Evolutionary conservation across 2,888 invertebrate species (phyloP), one percentile per base, ranked within the genome.

Genomic region (Lasioglossum vierecki): DNA sequence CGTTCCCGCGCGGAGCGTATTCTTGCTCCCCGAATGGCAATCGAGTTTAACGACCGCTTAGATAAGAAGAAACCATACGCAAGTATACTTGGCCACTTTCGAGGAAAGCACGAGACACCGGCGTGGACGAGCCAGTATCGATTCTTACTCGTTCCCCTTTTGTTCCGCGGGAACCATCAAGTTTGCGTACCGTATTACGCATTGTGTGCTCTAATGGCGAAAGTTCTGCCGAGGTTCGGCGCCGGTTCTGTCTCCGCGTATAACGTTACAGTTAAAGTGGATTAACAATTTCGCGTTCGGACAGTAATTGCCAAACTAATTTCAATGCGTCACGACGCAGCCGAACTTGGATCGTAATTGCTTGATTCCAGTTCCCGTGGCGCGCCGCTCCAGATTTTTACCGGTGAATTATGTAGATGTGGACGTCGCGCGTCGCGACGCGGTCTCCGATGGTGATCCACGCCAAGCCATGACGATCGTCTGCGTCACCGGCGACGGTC

Each of bases 11-110:
- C 63, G 18, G 15, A 63, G 18, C 63, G 39, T 46, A 68, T 49
- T 57, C 63, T 68, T 39, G 82, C 73, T 84, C 78, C 80, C 80
- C 68, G 74, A 76, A 84, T 84, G 75, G 84, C 79, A 84, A 82
- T 84, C 82, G 82, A 74, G 70, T 78, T 76, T 78, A 84, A 82
- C 77, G 76, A 68, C 68, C 75, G 49, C 66, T 74, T 49, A 78
- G 87, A 84, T 79, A 79, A 79, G 44, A 63, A 68, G 15, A 44
- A 72, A 80, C 41, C 72, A 66, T 80, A 85, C 73, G 73, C 46
- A 26, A 74, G 68, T 46, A 75, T 71, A 60, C 41, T 35, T 22
- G 30, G 63, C 8, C 30, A 18, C 15, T 63, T 63, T 63, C 30
- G 30, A 63, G 30, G 63, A 35, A 30, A 63, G 63, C 30, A 35